Conservation (phyloP, 2,113 vertebrate species). For the Platichthys stellatus region DNA sequence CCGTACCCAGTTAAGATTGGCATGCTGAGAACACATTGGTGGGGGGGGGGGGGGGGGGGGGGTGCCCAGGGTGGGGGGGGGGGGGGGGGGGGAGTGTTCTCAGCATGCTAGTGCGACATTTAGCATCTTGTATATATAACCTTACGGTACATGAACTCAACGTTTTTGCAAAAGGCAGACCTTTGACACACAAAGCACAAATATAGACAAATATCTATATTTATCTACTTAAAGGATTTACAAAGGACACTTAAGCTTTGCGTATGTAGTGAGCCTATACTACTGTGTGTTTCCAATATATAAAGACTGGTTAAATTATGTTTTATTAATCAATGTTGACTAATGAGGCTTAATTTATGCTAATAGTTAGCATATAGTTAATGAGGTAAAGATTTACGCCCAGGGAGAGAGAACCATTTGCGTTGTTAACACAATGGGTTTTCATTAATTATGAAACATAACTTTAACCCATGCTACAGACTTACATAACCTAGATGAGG, state of each 20-base stretch:
- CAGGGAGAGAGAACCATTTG: not conserved
- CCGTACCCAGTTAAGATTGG: too few relatives aligned
- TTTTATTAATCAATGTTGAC: not conserved
- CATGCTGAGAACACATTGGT: not conserved
- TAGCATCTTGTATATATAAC: not conserved
- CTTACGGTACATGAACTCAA: not conserved
- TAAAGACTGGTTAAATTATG: not conserved
- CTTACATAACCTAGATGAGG: not conserved
- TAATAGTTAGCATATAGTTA: not conserved
- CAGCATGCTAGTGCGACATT: not conserved
- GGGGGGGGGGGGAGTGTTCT: too few relatives aligned
- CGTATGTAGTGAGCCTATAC: not conserved
- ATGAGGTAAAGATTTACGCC: too few relatives aligned
- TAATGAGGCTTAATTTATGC: not conserved
- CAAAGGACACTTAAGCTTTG: not conserved
- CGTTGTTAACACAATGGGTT: not conserved
- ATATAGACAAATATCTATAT: slow-evolving; percentile 34
- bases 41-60: not conserved
- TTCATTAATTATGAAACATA: too few relatives aligned
- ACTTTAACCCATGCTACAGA: too few relatives aligned
- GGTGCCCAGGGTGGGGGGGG: too few relatives aligned
- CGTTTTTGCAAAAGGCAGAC: slow-evolving; percentile 28
- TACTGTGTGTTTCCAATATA: not conserved
- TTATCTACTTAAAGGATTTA: not conserved
- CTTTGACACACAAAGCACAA: slow-evolving; percentile 16